Base-by-base conservation (phyloP, 2,797 vertebrate genomes). In the Cirrhinus molitorella region DNA sequence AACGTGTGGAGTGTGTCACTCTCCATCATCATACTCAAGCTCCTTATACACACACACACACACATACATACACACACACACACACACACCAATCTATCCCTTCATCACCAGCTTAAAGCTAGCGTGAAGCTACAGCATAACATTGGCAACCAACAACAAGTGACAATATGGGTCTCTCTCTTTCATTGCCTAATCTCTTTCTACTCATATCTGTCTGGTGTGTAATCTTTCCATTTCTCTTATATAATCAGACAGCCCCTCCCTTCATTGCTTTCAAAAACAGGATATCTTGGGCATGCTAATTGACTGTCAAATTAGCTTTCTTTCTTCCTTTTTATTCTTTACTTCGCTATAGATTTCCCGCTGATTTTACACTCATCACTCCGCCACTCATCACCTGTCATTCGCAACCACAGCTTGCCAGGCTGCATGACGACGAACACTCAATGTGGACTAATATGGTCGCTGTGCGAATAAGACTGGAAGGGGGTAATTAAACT, bases 331-430 rank as follows among this genome's bases (percentile, higher is more conserved):
- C 45, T 25, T 31, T 7, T 11, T 12, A 31, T 53, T 5, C 17
- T 21, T 49, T 17, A 45, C 66, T 21, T 31, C 25, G 16, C 11
- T 65, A 57, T 70, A 31, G 65, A 68, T 51, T 80, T 87, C 75
- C 72, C 47, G 79, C 55, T 34, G 74, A 87, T 85, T 88, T 87
- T 87, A 84, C 23, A 61, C 73, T 75, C 76, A 23, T 89, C 81
- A 80, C 75, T 84, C 78, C 25, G 70, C 31, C 12, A 21, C 31
- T 65, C 31, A 17, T 79, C 47, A 43, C 68, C 87, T 77, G 57
- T 87, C 85, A 74, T 45, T 49, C 43, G 19, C 40, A 71, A 72
- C 76, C 3, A 6, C 67, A 34, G 45, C 67, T 72, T 79, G 82
- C 68, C 3, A 5, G 71, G 10, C 40, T 65, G 70, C 45, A 55